Conservation (phyloP, 64 coral and sea anemone genomes). For the Stichodactyla mertensii region DNA sequence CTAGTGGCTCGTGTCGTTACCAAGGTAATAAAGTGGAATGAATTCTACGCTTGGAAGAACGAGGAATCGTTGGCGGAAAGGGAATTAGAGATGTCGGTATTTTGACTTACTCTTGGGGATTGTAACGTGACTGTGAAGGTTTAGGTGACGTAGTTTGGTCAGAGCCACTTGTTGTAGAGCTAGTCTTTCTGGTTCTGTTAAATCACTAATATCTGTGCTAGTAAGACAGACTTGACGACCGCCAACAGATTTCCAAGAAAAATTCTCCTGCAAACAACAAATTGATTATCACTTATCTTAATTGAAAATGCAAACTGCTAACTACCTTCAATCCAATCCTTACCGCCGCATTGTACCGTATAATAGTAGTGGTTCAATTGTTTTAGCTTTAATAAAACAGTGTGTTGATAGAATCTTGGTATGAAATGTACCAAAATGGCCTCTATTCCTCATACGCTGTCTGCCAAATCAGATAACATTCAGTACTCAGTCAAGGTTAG, state of each 20-base stretch:
- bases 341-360: background rate
- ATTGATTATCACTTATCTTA: conserved; percentile 45
- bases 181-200: conserved; percentile 68
- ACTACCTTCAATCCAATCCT: background rate
- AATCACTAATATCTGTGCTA: conserved; percentile 36
- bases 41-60: background rate
- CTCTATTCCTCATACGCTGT: background rate
- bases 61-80: background rate
- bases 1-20: background rate
- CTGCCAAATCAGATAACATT: conserved; percentile 26
- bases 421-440: background rate
- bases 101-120: conserved; percentile 76
- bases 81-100: background rate
- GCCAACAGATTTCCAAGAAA: conserved; percentile 67
- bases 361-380: background rate
- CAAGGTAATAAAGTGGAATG: background rate
- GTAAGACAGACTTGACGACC: conserved; percentile 59
- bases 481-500: background rate
- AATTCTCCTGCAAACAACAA: conserved; percentile 60
- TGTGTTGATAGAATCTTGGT: conserved; percentile 12
- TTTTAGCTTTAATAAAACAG: conserved; percentile 4
- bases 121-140: conserved; percentile 79
- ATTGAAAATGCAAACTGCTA: conserved; percentile 85
- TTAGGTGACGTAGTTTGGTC: conserved; percentile 58
- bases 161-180: conserved; percentile 78